Evolutionary conservation across 1,140 invertebrate genomes (phyloP), one percentile per base, ranked within the genome.

Genomic region (Drosophila miranda): DNA sequence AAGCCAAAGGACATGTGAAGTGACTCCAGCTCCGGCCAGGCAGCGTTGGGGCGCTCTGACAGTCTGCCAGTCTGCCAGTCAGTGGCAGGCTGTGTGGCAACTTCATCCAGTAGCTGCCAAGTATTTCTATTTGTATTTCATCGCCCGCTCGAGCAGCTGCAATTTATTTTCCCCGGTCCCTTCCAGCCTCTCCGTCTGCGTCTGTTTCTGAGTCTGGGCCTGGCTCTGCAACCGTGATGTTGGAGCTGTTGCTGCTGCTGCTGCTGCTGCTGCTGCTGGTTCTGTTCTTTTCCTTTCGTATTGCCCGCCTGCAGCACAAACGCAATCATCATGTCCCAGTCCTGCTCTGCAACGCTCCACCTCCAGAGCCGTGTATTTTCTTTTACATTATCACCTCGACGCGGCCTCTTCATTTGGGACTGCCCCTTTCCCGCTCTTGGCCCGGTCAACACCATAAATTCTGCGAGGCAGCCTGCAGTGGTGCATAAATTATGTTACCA

Each of bases 91-190:
- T 66, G 53, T 58, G 55, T 55, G 51, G 55, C 79, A 71, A 66
- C 80, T 78, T 86, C 76, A 77, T 61, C 67, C 82, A 84, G 82
- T 86, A 86, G 82, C 82, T 86, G 82, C 82, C 82, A 87, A 86
- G 82, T 86, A 87, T 86, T 86, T 86, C 82, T 86, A 86, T 86
- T 86, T 86, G 82, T 87, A 86, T 86, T 86, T 86, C 82, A 86
- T 82, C 82, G 78, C 82, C 78, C 49, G 69, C 51, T 66, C 73
- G 71, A 68, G 82, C 82, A 87, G 82, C 82, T 86, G 82, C 82
- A 86, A 86, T 86, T 86, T 86, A 82, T 87, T 86, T 86, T 38
- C 34, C 34, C 34, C 11, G 11, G 4, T 5, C 34, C 3, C 34
- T 13, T 13, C 34, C 11, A 13, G 11, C 34, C 11, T 34, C 9